Conservation (phyloP, 2,113 vertebrate genomes). For the Sardina pilchardus region DNA sequence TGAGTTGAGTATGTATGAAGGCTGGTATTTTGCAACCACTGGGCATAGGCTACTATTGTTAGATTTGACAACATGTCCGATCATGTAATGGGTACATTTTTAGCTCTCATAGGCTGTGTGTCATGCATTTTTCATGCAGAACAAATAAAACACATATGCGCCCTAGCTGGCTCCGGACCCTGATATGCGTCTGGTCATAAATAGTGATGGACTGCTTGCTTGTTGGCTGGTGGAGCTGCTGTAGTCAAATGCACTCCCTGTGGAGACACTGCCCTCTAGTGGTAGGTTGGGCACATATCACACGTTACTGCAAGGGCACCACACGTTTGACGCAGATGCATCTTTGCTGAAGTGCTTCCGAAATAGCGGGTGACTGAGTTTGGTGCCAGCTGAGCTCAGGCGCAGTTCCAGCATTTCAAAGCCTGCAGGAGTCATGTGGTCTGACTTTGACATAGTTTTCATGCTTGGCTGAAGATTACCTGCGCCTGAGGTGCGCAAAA, state of each 20-base stretch:
- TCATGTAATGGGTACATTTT: background rate
- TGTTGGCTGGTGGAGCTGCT: background rate
- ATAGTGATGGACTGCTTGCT: background rate
- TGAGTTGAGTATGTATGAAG: background rate
- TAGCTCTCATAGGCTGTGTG: background rate
- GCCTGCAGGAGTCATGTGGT: background rate
- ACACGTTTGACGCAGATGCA: background rate
- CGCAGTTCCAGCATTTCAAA: background rate
- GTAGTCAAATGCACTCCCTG: background rate
- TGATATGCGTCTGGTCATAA: background rate
- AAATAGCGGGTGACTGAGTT: background rate
- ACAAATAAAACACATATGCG: background rate
- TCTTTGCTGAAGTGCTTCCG: background rate
- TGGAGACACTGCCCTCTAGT: background rate
- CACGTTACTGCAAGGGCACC: background rate
- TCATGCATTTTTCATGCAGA: conserved; percentile 12
- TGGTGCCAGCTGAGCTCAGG: background rate
- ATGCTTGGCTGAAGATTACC: background rate
- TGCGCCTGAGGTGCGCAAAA: background rate
- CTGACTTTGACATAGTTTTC: background rate
- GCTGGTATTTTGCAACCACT: background rate
- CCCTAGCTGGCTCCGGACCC: background rate
- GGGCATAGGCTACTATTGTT: background rate
- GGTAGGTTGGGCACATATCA: background rate
- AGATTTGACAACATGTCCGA: background rate